Evolutionary conservation across 1,140 invertebrate genomes (phyloP), one percentile per base, ranked within the genome.

Genomic region (Nixonia krombeini): DNA sequence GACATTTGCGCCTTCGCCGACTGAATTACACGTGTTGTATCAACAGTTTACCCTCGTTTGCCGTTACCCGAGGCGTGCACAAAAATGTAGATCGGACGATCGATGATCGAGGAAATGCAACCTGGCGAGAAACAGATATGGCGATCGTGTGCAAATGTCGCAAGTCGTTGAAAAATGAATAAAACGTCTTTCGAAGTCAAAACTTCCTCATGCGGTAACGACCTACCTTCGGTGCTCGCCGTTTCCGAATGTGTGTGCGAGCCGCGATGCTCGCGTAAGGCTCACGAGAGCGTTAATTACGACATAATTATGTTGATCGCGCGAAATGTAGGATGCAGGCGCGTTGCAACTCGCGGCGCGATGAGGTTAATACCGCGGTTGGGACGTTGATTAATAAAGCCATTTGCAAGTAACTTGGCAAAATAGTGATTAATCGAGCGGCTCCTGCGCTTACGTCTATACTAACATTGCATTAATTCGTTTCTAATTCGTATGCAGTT

Each of bases 21-120:
- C 35, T 66, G 52, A 72, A 75, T 78, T 76, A 76, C 68, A 65
- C 41, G 55, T 44, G 45, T 64, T 56, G 40, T 57, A 57, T 28
- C 51, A 46, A 52, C 31, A 50, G 40, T n/a, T n/a, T n/a, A n/a
- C n/a, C n/a, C n/a, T n/a, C n/a, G n/a, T n/a, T n/a, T n/a, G n/a
- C n/a, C n/a, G n/a, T n/a, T n/a, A n/a, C n/a, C n/a, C n/a, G n/a
- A n/a, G n/a, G n/a, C n/a, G n/a, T n/a, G n/a, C n/a, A n/a, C n/a
- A n/a, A n/a, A n/a, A n/a, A n/a, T n/a, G n/a, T n/a, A n/a, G n/a
- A n/a, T n/a, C n/a, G n/a, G n/a, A n/a, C n/a, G n/a, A n/a, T n/a
- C n/a, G n/a, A n/a, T n/a, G n/a, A n/a, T n/a, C n/a, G n/a, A n/a
- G n/a, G n/a, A n/a, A n/a, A n/a, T n/a, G n/a, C n/a, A n/a, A n/a